Evolutionary conservation across 2,797 vertebrate genomes (phyloP).

Genomic region (Epinephelus malabaricus): DNA sequence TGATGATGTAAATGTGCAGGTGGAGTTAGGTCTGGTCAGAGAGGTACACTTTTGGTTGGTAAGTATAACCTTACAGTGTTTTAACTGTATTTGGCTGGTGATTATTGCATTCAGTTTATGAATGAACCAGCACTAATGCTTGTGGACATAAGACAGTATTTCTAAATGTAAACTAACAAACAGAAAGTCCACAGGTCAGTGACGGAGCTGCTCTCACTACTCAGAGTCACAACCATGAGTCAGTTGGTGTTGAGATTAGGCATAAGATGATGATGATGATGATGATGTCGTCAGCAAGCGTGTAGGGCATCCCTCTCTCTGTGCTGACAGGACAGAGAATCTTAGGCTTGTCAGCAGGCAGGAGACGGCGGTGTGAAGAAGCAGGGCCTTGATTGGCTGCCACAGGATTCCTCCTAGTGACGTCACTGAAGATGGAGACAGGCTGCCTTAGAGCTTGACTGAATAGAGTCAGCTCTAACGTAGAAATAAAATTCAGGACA

Average conservation of each 20-base stretch:
- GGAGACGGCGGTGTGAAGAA: conserved; percentile 30
- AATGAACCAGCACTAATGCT: no score
- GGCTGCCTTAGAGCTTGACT: conserved; percentile 29
- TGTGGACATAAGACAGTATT: background rate
- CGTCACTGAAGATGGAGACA: conserved; percentile 61
- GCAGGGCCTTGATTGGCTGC: conserved; percentile 62
- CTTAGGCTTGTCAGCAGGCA: conserved; percentile 35
- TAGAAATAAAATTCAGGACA: background rate
- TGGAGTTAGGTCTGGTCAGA: background rate
- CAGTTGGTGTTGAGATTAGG: conserved; percentile 30
- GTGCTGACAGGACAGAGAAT: conserved; percentile 39
- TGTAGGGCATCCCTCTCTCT: conserved; percentile 60
- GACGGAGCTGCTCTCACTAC: conserved; percentile 1
- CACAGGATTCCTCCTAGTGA: conserved; percentile 60
- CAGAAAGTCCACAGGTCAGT: background rate
- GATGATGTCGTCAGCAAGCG: conserved; percentile 31
- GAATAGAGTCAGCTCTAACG: conserved; percentile 13
- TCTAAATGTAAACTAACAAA: background rate
- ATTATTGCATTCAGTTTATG: no score
- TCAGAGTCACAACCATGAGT: conserved; percentile 31
- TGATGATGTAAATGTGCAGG: background rate
- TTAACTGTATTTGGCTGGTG: no score
- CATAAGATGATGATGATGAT: conserved; percentile 5
- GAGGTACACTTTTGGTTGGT: background rate
- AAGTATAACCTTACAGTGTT: no score